These are phyloP conservation scores for Achatina immaculata DNA, from an alignment of 1,140 invertebrate genomes.

Conservation along the genomic window DNA sequence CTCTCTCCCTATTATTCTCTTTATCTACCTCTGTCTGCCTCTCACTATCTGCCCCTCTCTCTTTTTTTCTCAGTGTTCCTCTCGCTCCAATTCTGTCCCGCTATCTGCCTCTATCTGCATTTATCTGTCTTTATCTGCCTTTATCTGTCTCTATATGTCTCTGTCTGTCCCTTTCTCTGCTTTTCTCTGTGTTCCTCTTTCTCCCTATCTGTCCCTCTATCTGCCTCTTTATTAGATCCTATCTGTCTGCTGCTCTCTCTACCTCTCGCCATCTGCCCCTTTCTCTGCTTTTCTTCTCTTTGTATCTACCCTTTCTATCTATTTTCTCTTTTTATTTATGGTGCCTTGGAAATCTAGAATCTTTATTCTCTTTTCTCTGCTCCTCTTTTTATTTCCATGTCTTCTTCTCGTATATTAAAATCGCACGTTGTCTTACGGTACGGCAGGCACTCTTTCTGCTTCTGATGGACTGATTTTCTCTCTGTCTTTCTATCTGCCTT, in stretches of 20 bases:
- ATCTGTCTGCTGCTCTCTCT: not conserved
- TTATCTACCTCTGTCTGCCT: not conserved
- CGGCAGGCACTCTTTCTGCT: too few species aligned
- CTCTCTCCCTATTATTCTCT: not conserved
- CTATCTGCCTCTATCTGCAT: not conserved
- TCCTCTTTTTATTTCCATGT: too few species aligned
- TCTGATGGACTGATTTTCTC: too few species aligned
- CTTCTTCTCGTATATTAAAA: too few species aligned
- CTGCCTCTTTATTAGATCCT: not conserved
- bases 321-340: too few species aligned
- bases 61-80: not conserved
- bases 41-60: not conserved
- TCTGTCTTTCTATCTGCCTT: too few species aligned
- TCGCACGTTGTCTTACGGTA: too few species aligned
- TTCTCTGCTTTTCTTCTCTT: too few species aligned
- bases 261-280: too few species aligned
- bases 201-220: not conserved
- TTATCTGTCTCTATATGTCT: not conserved
- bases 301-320: too few species aligned
- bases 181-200: not conserved
- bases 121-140: not conserved
- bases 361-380: too few species aligned
- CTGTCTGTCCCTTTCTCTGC: not conserved
- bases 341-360: too few species aligned
- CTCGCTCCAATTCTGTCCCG: not conserved